Evolutionary conservation across 2,113 vertebrate genomes (phyloP).

Genomic region (Tragulus kanchil): DNA sequence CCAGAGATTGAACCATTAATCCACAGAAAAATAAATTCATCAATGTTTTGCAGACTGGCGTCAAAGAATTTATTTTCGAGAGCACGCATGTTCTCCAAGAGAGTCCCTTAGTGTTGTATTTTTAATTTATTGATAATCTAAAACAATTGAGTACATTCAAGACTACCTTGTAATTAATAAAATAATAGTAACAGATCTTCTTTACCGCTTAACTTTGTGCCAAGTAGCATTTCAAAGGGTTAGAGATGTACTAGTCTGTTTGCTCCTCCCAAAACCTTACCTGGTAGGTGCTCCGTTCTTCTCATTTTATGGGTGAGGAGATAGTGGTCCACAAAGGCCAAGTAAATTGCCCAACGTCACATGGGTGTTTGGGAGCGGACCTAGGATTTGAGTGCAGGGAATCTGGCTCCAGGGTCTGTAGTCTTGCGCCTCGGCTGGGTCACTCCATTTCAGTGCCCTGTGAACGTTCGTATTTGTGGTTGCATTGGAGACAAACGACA

Average conservation of each 20-base stretch:
- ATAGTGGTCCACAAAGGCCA: neutral
- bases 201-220: neutral
- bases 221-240: conserved; percentile 1
- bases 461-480: neutral
- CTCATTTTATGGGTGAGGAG: conserved; percentile 49
- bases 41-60: neutral
- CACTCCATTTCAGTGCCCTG: neutral
- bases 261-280: neutral
- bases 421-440: neutral
- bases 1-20: neutral
- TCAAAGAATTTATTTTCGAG: conserved; percentile 26
- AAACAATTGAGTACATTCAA: neutral
- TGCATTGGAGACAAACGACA: neutral
- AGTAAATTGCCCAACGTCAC: neutral
- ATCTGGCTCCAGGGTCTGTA: conserved; percentile 9
- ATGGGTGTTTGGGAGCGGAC: neutral
- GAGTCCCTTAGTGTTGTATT: conserved; percentile 32
- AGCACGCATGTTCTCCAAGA: conserved; percentile 16
- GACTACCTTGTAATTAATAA: conserved; percentile 15
- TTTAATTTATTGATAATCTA: conserved; percentile 53
- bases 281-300: neutral
- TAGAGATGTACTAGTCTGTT: neutral
- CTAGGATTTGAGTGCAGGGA: conserved; percentile 37
- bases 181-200: conserved; percentile 41
- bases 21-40: neutral